Base-by-base conservation (phyloP, 2,888 invertebrate species). In the Calliopum simillimum region DNA sequence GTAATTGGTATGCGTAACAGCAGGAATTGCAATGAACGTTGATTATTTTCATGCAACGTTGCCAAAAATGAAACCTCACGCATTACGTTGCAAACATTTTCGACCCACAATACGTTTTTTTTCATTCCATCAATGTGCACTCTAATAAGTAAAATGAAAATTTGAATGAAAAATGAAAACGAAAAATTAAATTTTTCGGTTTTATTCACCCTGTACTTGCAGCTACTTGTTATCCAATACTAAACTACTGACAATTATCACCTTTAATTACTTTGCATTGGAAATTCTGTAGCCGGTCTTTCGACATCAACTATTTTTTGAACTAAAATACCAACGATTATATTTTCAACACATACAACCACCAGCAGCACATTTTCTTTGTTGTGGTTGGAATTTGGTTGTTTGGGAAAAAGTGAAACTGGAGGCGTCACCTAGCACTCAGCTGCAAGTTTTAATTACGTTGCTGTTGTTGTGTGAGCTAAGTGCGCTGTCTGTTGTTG, bases 11-110 rank as follows among this genome's bases (percentile, higher is more conserved):
- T 56, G 77, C 78, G 16, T 79, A 79, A 68, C 64, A 75, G 64
- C 55, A 47, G 1, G 70, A 69, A 56, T 80, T 79, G 65, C 77
- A 77, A 0, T 76, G 74, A 64, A 76, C 75, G 6, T 56, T 79
- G 13, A 79, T 79, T 1, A 79, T 79, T 63, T 79, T 80, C 44
- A 79, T 80, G 79, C 79, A 79, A 65, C 77, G 79, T 62, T 76
- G 79, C 0, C 79, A 79, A 65, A 74, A 73, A 21, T 61, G 46
- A 3, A 76, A 71, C 11, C 69, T 69, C 0, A n/a, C 78, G 79
- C 3, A 74, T 78, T 0, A 76, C 77, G 12, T 63, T 80, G 71
- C 77, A 78, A 58, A 76, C 79, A 25, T 80, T 78, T 71, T 13
- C 78, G 6, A 67, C 68, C 69, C 74, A 76, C 16, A 62, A 77